Evolutionary conservation across 1,140 invertebrate species (phyloP).

Genomic region (Aleiodes sp.): DNA sequence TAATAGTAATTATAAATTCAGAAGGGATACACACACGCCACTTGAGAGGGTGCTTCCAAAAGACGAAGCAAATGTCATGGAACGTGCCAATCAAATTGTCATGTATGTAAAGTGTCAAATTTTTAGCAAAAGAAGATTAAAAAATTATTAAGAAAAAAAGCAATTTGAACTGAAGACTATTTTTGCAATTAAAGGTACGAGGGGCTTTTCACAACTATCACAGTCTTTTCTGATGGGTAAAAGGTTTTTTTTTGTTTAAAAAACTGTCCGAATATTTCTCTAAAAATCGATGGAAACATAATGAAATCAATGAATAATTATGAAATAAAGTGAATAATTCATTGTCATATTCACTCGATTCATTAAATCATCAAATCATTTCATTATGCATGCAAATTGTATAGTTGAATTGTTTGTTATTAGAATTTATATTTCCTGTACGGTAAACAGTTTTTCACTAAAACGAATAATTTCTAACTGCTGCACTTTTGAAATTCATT

Average conservation of each 20-base stretch:
- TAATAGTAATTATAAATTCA: constrained; percentile 64
- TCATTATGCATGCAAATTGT: constrained; percentile 5
- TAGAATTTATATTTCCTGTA: not conserved
- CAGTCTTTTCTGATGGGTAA: not conserved
- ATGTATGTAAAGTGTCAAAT: constrained; percentile 74
- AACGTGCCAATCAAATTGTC: constrained; percentile 84
- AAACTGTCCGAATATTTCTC: too few species aligned
- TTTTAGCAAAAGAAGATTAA: not conserved
- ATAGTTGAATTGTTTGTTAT: not conserved
- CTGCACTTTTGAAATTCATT: constrained; percentile 8
- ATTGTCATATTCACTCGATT: constrained; percentile 4
- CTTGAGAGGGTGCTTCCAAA: constrained; percentile 70
- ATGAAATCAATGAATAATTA: not conserved
- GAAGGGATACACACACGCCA: constrained; percentile 62
- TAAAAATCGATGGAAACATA: not conserved
- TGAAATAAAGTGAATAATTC: not conserved
- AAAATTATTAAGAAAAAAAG: not conserved
- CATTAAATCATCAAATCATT: constrained; percentile 7
- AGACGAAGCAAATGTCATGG: constrained; percentile 80
- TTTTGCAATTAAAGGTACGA: constrained; percentile 3
- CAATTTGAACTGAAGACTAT: not conserved
- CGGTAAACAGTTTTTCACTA: not conserved
- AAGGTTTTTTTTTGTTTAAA: not conserved
- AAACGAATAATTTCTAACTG: not conserved
- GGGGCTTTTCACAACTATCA: constrained; percentile 4